Percentiles rank a stretch among this genome's conserved stretches.
phyloP scores from a whole-genome alignment of 2,113 vertebrate species.

The Myanophis thanlyinensis region DNA sequence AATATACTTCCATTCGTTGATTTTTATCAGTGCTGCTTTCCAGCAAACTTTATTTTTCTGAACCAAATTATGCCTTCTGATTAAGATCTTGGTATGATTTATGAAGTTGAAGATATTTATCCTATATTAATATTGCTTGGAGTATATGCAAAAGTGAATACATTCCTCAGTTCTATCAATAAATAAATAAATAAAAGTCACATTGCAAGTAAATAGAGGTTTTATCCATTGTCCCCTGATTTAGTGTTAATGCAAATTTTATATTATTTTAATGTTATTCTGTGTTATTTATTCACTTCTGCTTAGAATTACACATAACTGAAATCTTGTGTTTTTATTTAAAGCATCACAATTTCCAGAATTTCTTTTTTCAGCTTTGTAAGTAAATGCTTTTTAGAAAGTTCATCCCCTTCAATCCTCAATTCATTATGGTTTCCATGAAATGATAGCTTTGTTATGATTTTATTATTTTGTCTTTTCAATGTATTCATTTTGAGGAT shows the following conservation, averaged over 20 bases:
- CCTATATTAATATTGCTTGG: neutral
- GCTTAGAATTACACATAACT: neutral
- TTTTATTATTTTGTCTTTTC: neutral
- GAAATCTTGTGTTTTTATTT: neutral
- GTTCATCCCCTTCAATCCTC: neutral
- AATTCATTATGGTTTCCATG: slow-evolving; percentile 17
- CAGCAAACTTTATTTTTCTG: neutral
- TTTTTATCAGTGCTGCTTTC: neutral
- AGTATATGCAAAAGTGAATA: neutral
- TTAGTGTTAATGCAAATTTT: neutral
- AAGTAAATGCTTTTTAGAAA: slow-evolving; percentile 22
- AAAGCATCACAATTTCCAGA: neutral
- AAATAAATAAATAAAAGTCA: neutral
- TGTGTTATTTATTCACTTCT: neutral
- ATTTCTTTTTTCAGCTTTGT: slow-evolving; percentile 6
- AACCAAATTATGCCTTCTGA: neutral
- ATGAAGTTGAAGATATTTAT: neutral
- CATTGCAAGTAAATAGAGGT: neutral
- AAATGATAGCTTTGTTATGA: neutral
- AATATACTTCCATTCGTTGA: neutral
- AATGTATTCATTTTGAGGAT: slow-evolving; percentile 12
- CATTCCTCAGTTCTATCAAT: neutral
- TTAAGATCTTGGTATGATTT: neutral
- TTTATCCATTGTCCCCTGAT: neutral
- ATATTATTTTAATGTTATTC: neutral